phyloP scores from a whole-genome alignment of 2,113 vertebrate genomes.

The Naja naja region DNA sequence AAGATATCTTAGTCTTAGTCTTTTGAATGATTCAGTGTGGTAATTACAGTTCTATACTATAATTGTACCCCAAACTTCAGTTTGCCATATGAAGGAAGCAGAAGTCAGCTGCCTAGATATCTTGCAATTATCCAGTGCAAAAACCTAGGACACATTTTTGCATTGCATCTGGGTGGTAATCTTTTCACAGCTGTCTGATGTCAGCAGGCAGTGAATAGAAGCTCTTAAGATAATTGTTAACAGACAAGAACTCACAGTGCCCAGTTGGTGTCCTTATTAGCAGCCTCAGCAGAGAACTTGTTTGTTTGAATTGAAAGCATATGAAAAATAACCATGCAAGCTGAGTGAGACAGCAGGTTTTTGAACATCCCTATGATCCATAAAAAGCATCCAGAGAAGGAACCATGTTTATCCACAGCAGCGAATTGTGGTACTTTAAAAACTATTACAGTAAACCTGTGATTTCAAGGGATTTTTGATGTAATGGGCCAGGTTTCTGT shows the following conservation, averaged over 20 bases:
- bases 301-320: conserved; percentile 12
- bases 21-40: not conserved
- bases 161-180: not conserved
- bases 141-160: not conserved
- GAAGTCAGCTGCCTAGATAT: not conserved
- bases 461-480: not conserved
- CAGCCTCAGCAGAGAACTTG: not conserved
- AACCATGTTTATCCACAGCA: not conserved
- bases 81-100: not conserved
- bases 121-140: not conserved
- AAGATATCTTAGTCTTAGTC: not conserved
- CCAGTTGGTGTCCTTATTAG: not conserved
- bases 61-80: not conserved
- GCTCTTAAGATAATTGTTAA: conserved; percentile 1
- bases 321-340: not conserved
- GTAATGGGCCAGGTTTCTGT: not conserved
- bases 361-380: not conserved
- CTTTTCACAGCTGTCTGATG: not conserved
- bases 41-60: not conserved
- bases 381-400: not conserved
- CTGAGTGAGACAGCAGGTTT: not conserved
- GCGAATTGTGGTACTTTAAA: not conserved
- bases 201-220: conserved; percentile 15
- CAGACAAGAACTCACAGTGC: not conserved
- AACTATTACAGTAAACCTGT: not conserved